Evolutionary conservation across 2,113 vertebrate species (phyloP).

Genomic region (Sorex fumeus): DNA sequence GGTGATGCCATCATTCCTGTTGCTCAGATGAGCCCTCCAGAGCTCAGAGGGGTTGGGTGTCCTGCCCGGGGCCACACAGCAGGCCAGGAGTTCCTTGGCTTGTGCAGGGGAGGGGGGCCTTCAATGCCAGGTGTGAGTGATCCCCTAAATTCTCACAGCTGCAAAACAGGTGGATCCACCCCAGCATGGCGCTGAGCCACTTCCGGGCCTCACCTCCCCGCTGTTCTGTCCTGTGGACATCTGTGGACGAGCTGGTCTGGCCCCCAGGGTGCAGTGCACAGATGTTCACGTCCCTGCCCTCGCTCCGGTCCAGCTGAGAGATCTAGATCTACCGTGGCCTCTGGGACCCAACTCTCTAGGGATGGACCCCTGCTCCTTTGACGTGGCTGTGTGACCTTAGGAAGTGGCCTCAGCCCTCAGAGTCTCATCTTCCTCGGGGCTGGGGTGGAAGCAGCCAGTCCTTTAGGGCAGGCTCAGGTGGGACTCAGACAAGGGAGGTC

Average conservation of each 20-base stretch:
- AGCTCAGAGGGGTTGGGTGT: background rate
- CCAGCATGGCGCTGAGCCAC: accelerated
- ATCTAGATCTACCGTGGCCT: accelerated
- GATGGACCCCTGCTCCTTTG: background rate
- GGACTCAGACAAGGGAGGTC: too few relatives aligned
- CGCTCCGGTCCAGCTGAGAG: background rate
- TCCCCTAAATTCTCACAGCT: background rate
- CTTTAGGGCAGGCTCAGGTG: background rate
- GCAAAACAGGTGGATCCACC: too few relatives aligned
- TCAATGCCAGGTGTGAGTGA: background rate
- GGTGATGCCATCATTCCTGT: background rate
- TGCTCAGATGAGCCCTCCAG: background rate
- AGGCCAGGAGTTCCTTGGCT: accelerated
- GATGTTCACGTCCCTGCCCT: accelerated
- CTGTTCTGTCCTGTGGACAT: too few relatives aligned
- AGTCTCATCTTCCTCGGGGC: background rate
- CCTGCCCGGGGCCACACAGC: background rate
- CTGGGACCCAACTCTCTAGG: background rate
- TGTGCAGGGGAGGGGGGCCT: accelerated
- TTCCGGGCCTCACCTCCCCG: too few relatives aligned
- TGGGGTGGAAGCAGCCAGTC: background rate
- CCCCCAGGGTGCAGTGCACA: too few relatives aligned
- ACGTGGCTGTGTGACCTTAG: background rate
- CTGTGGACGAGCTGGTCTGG: too few relatives aligned
- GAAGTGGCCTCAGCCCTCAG: background rate